Percentiles rank a stretch among this genome's conserved stretches.
Conservation (phyloP, 2,113 vertebrate species). For the Mesocricetus auratus region DNA sequence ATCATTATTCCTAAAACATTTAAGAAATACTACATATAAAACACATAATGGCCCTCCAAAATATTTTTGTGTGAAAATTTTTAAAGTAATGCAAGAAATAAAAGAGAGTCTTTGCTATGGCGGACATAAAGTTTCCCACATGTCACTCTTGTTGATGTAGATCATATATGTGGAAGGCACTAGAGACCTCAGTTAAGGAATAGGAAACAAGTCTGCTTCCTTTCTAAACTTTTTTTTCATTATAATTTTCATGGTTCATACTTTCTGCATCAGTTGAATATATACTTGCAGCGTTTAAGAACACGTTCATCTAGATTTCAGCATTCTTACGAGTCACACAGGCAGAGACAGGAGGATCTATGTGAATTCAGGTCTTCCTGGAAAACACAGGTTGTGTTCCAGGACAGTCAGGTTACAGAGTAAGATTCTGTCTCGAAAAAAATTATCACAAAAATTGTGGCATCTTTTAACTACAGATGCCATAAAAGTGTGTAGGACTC, state of each 20-base stretch:
- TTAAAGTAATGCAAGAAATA: neutral
- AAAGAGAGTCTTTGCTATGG: neutral
- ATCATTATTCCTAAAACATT: neutral
- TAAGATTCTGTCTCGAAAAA: neutral
- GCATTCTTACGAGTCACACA: neutral
- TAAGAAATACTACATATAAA: neutral
- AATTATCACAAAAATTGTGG: neutral
- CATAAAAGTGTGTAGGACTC: neutral
- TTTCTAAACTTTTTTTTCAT: slow-evolving; percentile 53
- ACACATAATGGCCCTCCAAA: neutral
- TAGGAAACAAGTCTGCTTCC: slow-evolving; percentile 21
- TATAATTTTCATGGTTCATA: slow-evolving; percentile 43
- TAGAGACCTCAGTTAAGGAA: slow-evolving; percentile 48
- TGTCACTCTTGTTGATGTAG: slow-evolving; percentile 25
- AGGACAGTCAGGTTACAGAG: neutral
- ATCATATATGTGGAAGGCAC: slow-evolving; percentile 57
- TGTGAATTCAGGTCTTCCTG: neutral
- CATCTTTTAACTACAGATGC: neutral
- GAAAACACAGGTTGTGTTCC: neutral
- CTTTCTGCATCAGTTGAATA: slow-evolving; percentile 67
- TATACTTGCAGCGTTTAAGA: slow-evolving; percentile 60
- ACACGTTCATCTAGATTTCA: neutral
- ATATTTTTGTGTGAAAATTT: slow-evolving; percentile 18
- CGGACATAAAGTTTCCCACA: neutral
- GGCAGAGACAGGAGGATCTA: neutral